Evolutionary conservation across 2,888 invertebrate genomes (phyloP).

Genomic region (Lingula anatina): DNA sequence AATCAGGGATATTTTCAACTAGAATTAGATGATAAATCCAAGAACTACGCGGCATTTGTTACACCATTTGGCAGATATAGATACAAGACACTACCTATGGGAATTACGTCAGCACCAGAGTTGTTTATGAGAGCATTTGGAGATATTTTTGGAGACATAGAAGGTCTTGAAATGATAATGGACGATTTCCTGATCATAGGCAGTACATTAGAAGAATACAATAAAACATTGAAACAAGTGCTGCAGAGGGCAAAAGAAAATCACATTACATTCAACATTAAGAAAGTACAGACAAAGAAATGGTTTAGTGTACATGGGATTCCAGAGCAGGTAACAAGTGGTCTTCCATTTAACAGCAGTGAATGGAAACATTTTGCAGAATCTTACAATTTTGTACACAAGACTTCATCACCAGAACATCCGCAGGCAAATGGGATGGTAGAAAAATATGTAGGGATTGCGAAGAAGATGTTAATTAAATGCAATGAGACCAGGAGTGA

Average conservation of each 20-base stretch:
- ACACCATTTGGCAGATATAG: too few relatives aligned
- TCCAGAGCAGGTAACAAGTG: conserved; percentile 3
- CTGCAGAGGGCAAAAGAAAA: not conserved
- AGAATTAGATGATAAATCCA: too few relatives aligned
- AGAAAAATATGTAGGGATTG: conserved; percentile 10
- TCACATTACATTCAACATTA: conserved; percentile 1
- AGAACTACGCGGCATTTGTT: too few relatives aligned
- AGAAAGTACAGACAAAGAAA: conserved; percentile 6
- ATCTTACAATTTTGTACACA: conserved; percentile 5
- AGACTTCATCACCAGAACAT: conserved; percentile 4
- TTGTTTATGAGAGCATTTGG: not conserved
- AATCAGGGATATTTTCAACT: conserved; percentile 1
- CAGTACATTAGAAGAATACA: too few relatives aligned
- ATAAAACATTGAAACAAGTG: too few relatives aligned
- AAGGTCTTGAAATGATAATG: not conserved
- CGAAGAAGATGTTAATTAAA: conserved; percentile 7
- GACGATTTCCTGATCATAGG: too few relatives aligned
- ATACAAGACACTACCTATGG: too few relatives aligned
- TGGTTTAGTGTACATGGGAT: conserved; percentile 10
- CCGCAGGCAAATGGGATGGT: conserved; percentile 10
- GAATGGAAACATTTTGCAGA: conserved; percentile 7
- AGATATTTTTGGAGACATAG: not conserved
- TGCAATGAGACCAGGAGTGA: conserved; percentile 1
- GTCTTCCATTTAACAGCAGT: conserved; percentile 9
- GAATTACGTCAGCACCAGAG: conserved; percentile 6